phyloP scores from a whole-genome alignment of 2,113 vertebrate species.

The Sinocyclocheilus grahami region DNA sequence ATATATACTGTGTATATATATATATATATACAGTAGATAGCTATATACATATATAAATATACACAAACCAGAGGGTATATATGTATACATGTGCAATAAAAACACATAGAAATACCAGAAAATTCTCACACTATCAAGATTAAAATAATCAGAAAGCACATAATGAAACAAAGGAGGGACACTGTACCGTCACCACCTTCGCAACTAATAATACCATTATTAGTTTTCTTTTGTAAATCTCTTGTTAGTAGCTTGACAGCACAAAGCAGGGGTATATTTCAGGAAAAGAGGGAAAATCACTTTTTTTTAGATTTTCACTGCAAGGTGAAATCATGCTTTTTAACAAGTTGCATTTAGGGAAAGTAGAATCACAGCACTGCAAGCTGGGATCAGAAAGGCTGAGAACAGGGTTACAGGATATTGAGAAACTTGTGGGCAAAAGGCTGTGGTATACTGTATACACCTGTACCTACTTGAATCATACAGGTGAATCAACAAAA shows the following conservation, averaged over 20 bases:
- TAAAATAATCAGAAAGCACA: slow-evolving; percentile 89
- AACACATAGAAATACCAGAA: slow-evolving; percentile 68
- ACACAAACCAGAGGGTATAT: slow-evolving; percentile 62
- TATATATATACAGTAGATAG: slow-evolving; percentile 20
- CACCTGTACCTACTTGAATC: neutral
- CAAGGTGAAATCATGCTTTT: slow-evolving; percentile 88
- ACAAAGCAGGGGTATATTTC: slow-evolving; percentile 79
- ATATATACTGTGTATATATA: too few relatives aligned
- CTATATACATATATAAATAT: slow-evolving; percentile 69
- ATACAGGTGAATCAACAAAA: neutral
- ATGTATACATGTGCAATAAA: slow-evolving; percentile 66
- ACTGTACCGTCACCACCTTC: slow-evolving; percentile 75
- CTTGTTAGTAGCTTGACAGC: slow-evolving; percentile 60
- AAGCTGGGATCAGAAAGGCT: slow-evolving; percentile 74
- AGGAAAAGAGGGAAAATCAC: slow-evolving; percentile 71
- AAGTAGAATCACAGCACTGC: slow-evolving; percentile 90
- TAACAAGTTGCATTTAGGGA: slow-evolving; percentile 99
- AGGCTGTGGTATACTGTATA: slow-evolving; percentile 65
- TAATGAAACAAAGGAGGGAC: slow-evolving; percentile 78
- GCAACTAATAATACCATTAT: slow-evolving; percentile 77
- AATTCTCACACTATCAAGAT: slow-evolving; percentile 83
- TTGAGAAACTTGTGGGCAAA: slow-evolving; percentile 65
- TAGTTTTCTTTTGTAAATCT: slow-evolving; percentile 66
- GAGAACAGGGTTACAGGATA: slow-evolving; percentile 56
- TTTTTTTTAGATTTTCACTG: slow-evolving; percentile 84